Conservation (phyloP, 2,113 vertebrate species). For the Marmota monax region DNA sequence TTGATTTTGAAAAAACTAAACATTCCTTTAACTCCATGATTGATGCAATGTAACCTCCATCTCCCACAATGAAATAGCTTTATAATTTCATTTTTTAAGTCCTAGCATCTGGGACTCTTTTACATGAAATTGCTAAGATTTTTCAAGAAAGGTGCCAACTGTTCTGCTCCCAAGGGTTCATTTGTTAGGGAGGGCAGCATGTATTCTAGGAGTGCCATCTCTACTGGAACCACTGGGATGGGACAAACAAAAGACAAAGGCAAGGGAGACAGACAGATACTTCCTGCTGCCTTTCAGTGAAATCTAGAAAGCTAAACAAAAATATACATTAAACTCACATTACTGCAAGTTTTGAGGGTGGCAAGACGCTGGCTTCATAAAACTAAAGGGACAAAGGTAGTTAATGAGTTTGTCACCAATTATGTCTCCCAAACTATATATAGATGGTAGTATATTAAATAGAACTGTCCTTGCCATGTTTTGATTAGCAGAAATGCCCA, state of each 20-base stretch:
- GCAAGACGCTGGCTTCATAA: conserved; percentile 38
- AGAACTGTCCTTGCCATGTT: not conserved
- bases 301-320: not conserved
- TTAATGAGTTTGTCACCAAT: conserved; percentile 24
- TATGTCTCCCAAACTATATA: not conserved
- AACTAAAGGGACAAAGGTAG: conserved; percentile 37
- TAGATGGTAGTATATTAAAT: not conserved
- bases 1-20: conserved; percentile 44
- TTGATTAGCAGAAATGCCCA: not conserved
- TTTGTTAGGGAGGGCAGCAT: not conserved
- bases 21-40: conserved; percentile 13
- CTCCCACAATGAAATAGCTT: not conserved
- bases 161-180: not conserved
- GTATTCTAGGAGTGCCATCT: not conserved
- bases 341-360: conserved; percentile 1
- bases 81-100: conserved; percentile 39
- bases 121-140: not conserved
- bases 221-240: not conserved
- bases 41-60: not conserved
- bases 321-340: not conserved
- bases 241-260: not conserved
- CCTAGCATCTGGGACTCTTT: not conserved
- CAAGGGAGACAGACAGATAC: not conserved
- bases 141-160: conserved; percentile 13
- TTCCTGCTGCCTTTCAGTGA: not conserved